Conservation (phyloP, 2,888 invertebrate genomes). For the Tupiocoris notatus region DNA sequence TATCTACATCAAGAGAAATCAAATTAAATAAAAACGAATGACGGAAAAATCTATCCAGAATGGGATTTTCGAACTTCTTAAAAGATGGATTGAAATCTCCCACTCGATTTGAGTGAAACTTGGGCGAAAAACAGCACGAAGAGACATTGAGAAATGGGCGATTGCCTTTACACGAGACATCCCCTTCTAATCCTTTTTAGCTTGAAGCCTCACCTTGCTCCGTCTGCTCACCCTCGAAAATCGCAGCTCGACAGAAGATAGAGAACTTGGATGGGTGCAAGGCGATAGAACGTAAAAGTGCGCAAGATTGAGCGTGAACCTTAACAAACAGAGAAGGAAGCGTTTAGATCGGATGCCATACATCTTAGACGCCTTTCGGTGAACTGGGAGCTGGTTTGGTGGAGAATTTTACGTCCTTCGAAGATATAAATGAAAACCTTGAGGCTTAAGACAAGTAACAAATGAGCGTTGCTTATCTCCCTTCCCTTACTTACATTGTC, state of each 20-base stretch:
- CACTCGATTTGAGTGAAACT: constrained; percentile 30
- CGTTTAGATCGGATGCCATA: constrained; percentile 36
- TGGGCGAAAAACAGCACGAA: constrained; percentile 21
- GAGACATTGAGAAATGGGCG: constrained; percentile 33
- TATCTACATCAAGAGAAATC: no score
- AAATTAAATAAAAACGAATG: no score
- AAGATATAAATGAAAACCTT: constrained; percentile 41
- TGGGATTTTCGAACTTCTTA: no score
- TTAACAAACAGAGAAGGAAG: no score
- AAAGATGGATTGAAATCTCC: no score
- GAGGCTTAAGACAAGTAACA: constrained; percentile 36
- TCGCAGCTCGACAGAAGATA: constrained; percentile 20
- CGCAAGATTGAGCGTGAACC: no score
- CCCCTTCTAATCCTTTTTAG: no score
- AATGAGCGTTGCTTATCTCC: constrained; percentile 40
- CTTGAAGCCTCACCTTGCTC: constrained; percentile 13
- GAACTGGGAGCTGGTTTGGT: background rate
- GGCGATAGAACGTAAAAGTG: background rate
- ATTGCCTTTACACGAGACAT: no score
- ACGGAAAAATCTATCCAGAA: no score
- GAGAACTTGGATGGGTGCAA: background rate
- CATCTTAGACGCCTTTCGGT: constrained; percentile 21
- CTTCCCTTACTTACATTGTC: constrained; percentile 33
- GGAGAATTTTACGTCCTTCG: constrained; percentile 31
- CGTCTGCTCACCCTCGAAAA: constrained; percentile 19